Conservation (phyloP, 2,797 vertebrate genomes). For the Tachyglossus aculeatus region DNA sequence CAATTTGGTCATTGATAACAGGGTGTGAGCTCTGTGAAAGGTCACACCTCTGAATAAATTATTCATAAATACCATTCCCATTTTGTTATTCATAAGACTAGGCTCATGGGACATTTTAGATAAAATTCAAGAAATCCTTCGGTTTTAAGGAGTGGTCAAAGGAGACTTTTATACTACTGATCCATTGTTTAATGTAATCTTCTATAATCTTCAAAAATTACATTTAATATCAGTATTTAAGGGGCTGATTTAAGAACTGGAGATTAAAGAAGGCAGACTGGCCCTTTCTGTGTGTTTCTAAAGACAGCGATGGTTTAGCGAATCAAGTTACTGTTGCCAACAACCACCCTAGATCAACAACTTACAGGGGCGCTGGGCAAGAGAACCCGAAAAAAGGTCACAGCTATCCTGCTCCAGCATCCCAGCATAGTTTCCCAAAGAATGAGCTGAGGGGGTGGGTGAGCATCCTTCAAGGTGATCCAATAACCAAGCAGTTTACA, state of each 20-base stretch:
- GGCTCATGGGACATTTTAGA: background rate
- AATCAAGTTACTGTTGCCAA: no score
- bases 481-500: no score
- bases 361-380: no score
- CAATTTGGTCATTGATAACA: background rate
- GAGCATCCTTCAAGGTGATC: no score
- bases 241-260: conserved; percentile 7
- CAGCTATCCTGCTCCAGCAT: no score
- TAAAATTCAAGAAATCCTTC: background rate
- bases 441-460: no score
- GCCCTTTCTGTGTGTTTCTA: background rate
- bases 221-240: background rate
- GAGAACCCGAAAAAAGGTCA: no score
- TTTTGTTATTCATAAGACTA: background rate
- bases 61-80: conserved; percentile 12
- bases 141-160: background rate
- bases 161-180: background rate
- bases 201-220: conserved; percentile 9
- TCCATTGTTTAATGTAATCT: conserved; percentile 4
- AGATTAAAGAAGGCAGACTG: conserved; percentile 16
- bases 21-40: background rate
- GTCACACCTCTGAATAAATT: background rate
- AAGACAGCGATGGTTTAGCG: background rate
- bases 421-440: no score
- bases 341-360: no score